Evolutionary conservation across 2,888 invertebrate genomes (phyloP), one percentile per base, ranked within the genome.

Genomic region (Hyposoter dolosus): DNA sequence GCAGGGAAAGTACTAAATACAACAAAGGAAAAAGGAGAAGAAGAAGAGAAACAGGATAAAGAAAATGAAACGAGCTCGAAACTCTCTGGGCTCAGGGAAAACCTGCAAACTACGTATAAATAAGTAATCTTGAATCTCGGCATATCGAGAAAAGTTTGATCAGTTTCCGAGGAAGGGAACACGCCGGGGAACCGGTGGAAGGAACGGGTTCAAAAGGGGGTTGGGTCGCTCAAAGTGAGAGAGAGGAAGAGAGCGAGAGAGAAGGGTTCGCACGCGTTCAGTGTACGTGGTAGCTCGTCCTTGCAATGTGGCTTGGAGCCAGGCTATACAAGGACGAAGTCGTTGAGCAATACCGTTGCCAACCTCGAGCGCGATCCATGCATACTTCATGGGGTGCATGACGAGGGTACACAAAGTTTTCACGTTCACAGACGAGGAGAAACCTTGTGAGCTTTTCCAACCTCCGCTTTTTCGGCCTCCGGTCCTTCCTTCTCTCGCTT

Each of bases 111-210:
- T 79, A 56, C 88, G 89, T 89, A 91, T 92, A 92, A 92, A 92
- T 91, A 92, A 90, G 90, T 92, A 92, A 92, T 92, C 91, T 91
- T 88, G 86, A 91, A 92, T 91, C 91, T 89, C 89, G 90, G 85
- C 89, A 89, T 91, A 92, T 92, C 91, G 92, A 90, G 91, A 90
- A 92, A 92, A 92, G 90, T 92, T 92, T 92, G 92, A 92, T 92
- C 92, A 91, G 92, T 90, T 90, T 88, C 84, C 75, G 86, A 68
- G 75, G 77, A 66, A 23, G 72, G 69, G 66, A 83, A 23, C 56
- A 23, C 56, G 45, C 6, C 74, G 72, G 43, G 53, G 75, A 40
- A 40, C 3, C 53, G 74, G 45, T 43, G 1, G 82, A 60, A 15
- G 40, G 45, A 60, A 60, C 60, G 60, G 60, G 60, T 60, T 60